Base-by-base conservation (phyloP, 2,888 invertebrate species). In the Drosophila borealis region DNA sequence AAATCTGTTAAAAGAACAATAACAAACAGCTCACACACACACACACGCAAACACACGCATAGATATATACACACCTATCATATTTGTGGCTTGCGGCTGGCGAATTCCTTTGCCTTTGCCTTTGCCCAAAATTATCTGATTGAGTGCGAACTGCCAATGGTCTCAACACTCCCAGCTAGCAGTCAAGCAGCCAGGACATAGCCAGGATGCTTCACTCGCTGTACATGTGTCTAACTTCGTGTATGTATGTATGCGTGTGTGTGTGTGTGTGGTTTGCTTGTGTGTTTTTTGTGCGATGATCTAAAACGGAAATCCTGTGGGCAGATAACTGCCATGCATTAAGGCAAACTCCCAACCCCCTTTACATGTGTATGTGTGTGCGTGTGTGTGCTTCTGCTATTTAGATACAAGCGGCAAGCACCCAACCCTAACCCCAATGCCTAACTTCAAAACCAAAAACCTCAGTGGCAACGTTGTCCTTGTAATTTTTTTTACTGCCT, bases 81-180 rank as follows among this genome's bases (percentile, higher is more conserved):
- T 73, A 80, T 81, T 81, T 83, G 74, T 61, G 77, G 72, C 65
- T 67, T 85, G 74, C 60, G 77, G 88, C 68, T 78, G 48, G 61
- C 53, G 74, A 79, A 89, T 89, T 88, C 81, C 89, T 89, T 50
- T 60, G 55, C 37, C 39, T 13, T 48, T 62, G 54, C 54, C 57
- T 62, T 62, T 72, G 56, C 71, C 72, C 78, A 78, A 81, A 83
- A 81, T 89, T 92, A 92, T 92, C 92, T 91, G 92, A 92, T 92
- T 91, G 91, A 92, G 92, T 92, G 92, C 89, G 91, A 92, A 92
- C 91, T 90, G 84, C 81, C 82, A 78, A 78, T 74, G 77, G 76
- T 66, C 77, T 79, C 78, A 73, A 74, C 78, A 80, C 81, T 62
- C 74, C 56, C 46, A 66, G 59, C 60, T 34, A 49, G 45, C 66